Percentiles rank a stretch among this genome's conserved stretches.
Conservation (phyloP, 2,797 vertebrate genomes). For the Pampus argenteus region DNA sequence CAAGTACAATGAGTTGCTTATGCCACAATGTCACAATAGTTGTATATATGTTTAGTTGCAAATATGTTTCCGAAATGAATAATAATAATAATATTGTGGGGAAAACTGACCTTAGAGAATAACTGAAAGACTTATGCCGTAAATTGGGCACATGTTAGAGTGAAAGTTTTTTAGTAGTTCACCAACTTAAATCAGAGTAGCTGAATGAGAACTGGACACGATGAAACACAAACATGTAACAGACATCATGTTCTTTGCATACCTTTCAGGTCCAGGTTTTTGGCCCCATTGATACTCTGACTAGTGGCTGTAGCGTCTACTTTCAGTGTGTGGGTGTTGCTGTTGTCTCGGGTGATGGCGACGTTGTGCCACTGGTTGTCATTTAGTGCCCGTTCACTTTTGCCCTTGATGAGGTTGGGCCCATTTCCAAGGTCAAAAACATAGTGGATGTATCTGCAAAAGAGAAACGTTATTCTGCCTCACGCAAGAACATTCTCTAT, state of each 20-base stretch:
- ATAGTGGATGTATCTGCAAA: slow-evolving; percentile 87
- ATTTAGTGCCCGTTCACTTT: slow-evolving; percentile 93
- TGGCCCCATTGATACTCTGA: slow-evolving; percentile 98
- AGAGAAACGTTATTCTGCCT: neutral
- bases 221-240: neutral
- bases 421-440: slow-evolving; percentile 98
- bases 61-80: neutral
- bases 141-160: neutral
- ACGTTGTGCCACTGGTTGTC: slow-evolving; percentile 99
- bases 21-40: too few relatives aligned
- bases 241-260: neutral
- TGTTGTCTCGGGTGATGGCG: slow-evolving; percentile 97
- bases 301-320: slow-evolving; percentile 94
- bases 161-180: neutral
- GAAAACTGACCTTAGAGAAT: neutral
- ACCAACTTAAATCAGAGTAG: neutral
- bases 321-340: slow-evolving; percentile 96
- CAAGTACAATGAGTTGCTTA: too few relatives aligned
- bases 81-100: neutral
- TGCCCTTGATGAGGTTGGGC: slow-evolving; percentile 97
- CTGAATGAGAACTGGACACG: neutral
- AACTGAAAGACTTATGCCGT: neutral
- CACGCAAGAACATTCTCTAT: neutral
- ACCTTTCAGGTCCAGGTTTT: slow-evolving; percentile 92
- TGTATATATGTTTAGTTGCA: too few relatives aligned